phyloP scores from a whole-genome alignment of 2,113 vertebrate genomes.

The Serranochromis macrocephalus region DNA sequence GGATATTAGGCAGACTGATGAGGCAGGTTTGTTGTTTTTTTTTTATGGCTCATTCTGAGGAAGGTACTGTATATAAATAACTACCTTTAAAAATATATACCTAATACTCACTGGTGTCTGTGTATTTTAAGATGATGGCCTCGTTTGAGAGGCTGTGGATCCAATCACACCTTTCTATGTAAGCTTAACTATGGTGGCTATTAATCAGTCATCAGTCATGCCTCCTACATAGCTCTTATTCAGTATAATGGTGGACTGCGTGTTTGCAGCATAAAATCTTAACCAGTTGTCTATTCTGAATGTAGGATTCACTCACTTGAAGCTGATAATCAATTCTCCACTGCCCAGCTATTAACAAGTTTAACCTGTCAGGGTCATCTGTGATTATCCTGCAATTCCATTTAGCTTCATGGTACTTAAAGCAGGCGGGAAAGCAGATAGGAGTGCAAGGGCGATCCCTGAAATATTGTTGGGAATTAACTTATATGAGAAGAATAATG shows the following conservation, averaged over 20 bases:
- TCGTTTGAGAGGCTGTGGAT: conserved; percentile 22
- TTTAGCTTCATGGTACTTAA: conserved; percentile 14
- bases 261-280: background rate
- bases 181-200: conserved; percentile 13
- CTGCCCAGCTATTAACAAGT: conserved; percentile 37
- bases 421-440: background rate
- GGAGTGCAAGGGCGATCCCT: background rate
- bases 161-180: conserved; percentile 5
- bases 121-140: conserved; percentile 31
- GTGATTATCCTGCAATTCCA: conserved; percentile 26
- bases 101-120: background rate
- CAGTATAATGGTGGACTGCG: background rate
- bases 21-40: background rate
- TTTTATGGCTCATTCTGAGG: background rate
- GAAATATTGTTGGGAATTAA: background rate
- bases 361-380: conserved; percentile 30
- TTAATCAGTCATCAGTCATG: conserved; percentile 36
- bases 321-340: conserved; percentile 17
- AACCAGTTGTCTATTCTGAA: background rate
- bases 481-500: background rate
- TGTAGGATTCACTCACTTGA: background rate
- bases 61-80: background rate
- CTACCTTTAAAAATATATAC: conserved; percentile 11
- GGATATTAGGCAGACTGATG: conserved; percentile 22
- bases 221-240: conserved; percentile 35